Evolutionary conservation across 35 echinoderm and acorn worm genomes (phyloP).

Genomic region (Diadema setosum): DNA sequence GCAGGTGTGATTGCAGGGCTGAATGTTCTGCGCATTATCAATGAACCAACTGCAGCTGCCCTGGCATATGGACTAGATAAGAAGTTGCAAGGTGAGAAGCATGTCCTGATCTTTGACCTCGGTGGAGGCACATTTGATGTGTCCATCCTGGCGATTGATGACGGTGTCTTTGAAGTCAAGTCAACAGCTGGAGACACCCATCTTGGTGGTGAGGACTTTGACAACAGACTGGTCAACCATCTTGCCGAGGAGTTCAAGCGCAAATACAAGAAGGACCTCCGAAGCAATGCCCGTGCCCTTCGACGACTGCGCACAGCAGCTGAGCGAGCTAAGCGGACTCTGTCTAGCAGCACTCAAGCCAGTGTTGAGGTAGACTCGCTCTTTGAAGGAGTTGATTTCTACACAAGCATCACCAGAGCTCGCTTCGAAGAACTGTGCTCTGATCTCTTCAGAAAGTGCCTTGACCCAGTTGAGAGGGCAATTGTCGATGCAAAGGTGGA

Average conservation of each 20-base stretch:
- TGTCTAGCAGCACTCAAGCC: constrained; percentile 77
- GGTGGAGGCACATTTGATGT: constrained; percentile 84
- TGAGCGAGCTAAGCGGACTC: constrained; percentile 72
- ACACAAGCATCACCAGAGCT: constrained; percentile 83
- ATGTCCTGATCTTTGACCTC: constrained; percentile 75
- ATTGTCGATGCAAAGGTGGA: constrained; percentile 50
- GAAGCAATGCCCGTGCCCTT: constrained; percentile 36
- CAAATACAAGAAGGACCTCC: constrained; percentile 84
- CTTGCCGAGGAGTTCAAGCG: constrained; percentile 75
- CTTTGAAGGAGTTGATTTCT: constrained; percentile 92
- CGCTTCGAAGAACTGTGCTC: constrained; percentile 81
- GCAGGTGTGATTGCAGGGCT: constrained; percentile 55
- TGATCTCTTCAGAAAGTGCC: constrained; percentile 52
- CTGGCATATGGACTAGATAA: constrained; percentile 65
- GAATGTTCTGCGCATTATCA: too few relatives aligned
- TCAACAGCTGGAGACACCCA: constrained; percentile 71
- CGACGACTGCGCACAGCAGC: constrained; percentile 65
- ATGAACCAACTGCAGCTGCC: constrained; percentile 60
- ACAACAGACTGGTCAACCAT: constrained; percentile 64
- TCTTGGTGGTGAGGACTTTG: constrained; percentile 76
- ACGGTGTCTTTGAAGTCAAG: constrained; percentile 81
- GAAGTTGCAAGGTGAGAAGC: constrained; percentile 46
- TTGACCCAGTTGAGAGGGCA: constrained; percentile 64
- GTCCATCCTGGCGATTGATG: constrained; percentile 70
- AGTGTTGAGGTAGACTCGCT: constrained; percentile 91